A percentile compares a stretch with the other conserved stretches of the same genome.
These are phyloP conservation scores for Esperia sulphurella DNA, from an alignment of 2,888 invertebrate species.

Conservation along the genomic window DNA sequence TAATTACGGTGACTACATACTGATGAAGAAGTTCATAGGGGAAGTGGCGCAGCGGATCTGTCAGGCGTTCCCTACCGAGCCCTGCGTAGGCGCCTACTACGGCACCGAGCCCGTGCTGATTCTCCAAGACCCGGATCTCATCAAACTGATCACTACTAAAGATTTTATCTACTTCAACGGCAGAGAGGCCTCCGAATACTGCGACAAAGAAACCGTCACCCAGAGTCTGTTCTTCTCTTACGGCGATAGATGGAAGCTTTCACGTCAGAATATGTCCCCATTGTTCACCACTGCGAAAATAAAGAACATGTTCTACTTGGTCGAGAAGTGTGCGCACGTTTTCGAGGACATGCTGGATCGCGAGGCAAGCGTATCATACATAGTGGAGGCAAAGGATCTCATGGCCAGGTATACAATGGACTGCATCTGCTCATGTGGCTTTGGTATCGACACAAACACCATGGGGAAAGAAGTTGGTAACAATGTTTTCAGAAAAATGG, in stretches of 20 bases:
- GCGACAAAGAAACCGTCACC: conserved; percentile 34
- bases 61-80: conserved; percentile 23
- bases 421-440: conserved; percentile 32
- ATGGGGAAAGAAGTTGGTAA: conserved; percentile 21
- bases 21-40: conserved; percentile 16
- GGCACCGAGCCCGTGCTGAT: conserved; percentile 31
- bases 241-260: conserved; percentile 54
- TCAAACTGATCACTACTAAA: conserved; percentile 29
- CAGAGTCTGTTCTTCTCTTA: conserved; percentile 39
- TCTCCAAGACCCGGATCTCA: conserved; percentile 33
- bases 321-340: conserved; percentile 32
- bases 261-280: conserved; percentile 51
- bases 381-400: conserved; percentile 31
- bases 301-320: conserved; percentile 58
- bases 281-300: conserved; percentile 55
- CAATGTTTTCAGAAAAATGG: conserved; percentile 32
- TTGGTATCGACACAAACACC: conserved; percentile 34
- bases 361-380: conserved; percentile 17
- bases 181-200: conserved; percentile 32
- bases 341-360: conserved; percentile 40
- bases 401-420: conserved; percentile 47
- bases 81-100: conserved; percentile 30
- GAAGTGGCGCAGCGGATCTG: conserved; percentile 22
- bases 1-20: conserved; percentile 41
- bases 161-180: conserved; percentile 33